phyloP scores from a whole-genome alignment of 2,797 vertebrate genomes.

The Platyrinchus mystaceus region DNA sequence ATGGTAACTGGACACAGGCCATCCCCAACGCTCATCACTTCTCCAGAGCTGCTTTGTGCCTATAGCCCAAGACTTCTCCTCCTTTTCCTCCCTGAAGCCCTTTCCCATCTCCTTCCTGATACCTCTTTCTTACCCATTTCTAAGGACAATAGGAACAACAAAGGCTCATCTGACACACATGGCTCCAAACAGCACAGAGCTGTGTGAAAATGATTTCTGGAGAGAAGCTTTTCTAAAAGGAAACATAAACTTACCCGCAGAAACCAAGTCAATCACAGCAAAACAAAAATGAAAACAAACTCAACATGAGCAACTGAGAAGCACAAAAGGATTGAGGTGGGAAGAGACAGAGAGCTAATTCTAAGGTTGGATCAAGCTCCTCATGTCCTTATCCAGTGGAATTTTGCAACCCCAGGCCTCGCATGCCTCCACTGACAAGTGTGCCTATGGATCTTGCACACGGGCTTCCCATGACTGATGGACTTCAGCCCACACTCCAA shows the following conservation, averaged over 20 bases:
- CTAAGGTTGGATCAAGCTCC: neutral
- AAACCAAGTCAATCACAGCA: neutral
- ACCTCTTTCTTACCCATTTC: neutral
- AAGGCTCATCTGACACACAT: neutral
- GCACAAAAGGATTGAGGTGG: neutral
- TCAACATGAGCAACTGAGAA: neutral
- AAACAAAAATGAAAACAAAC: neutral
- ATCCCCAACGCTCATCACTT: neutral
- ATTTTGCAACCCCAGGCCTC: neutral
- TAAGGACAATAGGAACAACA: neutral
- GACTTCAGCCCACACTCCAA: neutral
- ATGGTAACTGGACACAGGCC: slow-evolving; percentile 48
- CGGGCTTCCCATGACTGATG: accelerated
- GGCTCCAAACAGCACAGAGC: neutral
- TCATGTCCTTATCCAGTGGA: neutral
- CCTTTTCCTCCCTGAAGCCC: neutral
- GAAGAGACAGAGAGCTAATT: neutral
- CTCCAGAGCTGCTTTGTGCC: neutral
- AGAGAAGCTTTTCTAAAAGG: neutral
- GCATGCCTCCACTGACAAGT: neutral
- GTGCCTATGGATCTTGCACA: neutral
- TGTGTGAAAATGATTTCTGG: neutral
- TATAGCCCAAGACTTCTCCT: accelerated
- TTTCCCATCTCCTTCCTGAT: neutral
- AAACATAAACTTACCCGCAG: neutral